A percentile compares a stretch with the other conserved stretches of the same genome.
Conservation (phyloP, 2,797 vertebrate genomes). For the Haliaeetus albicilla region DNA sequence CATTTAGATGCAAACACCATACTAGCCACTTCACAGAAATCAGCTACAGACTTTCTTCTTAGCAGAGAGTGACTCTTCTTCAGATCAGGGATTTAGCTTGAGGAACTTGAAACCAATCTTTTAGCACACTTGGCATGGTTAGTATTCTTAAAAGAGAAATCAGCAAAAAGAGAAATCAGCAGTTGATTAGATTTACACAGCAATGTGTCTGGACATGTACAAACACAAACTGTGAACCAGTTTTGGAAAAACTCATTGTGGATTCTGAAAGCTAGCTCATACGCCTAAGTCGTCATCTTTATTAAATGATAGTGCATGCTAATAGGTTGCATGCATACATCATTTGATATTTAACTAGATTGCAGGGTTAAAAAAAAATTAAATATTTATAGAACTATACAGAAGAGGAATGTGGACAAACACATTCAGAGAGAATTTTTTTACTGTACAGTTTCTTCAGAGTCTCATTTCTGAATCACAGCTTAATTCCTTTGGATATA, state of each 20-base stretch:
- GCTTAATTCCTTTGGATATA: background rate
- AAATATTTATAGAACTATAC: background rate
- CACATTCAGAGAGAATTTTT: background rate
- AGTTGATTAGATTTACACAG: background rate
- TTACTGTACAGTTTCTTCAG: background rate
- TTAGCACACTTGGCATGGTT: background rate
- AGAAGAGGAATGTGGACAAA: background rate
- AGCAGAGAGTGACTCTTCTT: background rate
- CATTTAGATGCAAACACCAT: background rate
- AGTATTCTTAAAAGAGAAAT: background rate
- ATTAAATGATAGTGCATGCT: background rate
- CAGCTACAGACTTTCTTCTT: background rate
- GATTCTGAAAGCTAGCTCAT: background rate
- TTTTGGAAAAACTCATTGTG: background rate
- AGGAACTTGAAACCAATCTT: background rate
- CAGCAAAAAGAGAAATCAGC: background rate
- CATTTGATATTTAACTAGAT: background rate
- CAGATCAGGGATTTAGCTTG: background rate
- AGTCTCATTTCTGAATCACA: background rate
- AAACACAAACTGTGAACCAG: background rate
- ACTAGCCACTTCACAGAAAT: background rate
- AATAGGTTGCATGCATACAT: background rate
- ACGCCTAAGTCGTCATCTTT: background rate
- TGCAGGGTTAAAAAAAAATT: background rate
- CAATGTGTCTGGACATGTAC: background rate